A percentile compares a stretch with the other conserved stretches of the same genome.
phyloP scores from a whole-genome alignment of 2,113 vertebrate species.

The Polypterus senegalus region DNA sequence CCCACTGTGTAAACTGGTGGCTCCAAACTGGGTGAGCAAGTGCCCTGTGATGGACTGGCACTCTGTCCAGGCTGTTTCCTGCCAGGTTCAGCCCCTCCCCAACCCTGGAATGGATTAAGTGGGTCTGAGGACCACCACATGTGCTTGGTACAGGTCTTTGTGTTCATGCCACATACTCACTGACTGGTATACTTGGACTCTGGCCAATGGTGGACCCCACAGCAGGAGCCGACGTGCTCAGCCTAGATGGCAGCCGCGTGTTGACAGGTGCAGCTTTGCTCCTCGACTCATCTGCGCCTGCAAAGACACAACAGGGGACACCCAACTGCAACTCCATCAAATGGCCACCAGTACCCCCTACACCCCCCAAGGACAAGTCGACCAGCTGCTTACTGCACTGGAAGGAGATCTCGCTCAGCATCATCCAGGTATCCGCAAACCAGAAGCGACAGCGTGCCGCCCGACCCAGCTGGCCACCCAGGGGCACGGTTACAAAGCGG shows the following conservation, averaged over 20 bases:
- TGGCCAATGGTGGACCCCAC: slow-evolving; percentile 17
- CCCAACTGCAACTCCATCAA: neutral
- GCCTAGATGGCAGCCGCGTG: slow-evolving; percentile 21
- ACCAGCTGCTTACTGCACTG: slow-evolving; percentile 51
- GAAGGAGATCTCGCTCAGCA: slow-evolving; percentile 85
- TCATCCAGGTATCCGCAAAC: slow-evolving; percentile 80
- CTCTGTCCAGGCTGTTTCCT: no score
- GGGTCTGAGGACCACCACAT: no score
- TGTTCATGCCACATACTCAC: no score
- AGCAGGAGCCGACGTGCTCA: slow-evolving; percentile 27
- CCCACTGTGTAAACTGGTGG: no score
- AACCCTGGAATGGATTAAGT: no score
- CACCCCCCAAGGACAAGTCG: neutral
- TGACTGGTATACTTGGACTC: slow-evolving; percentile 21
- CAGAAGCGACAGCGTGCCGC: slow-evolving; percentile 66
- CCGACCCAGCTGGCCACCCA: slow-evolving; percentile 52
- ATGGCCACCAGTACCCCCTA: neutral
- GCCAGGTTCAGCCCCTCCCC: no score
- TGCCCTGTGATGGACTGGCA: neutral
- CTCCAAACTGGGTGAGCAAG: no score
- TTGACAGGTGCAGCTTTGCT: slow-evolving; percentile 20
- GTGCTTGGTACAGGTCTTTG: no score
- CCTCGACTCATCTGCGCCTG: slow-evolving; percentile 41
- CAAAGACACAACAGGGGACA: slow-evolving; percentile 18
- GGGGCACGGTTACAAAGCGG: slow-evolving; percentile 69